These are phyloP conservation scores for Pogonocherus hispidulus DNA, from an alignment of 2,888 invertebrate species.

Conservation along the genomic window DNA sequence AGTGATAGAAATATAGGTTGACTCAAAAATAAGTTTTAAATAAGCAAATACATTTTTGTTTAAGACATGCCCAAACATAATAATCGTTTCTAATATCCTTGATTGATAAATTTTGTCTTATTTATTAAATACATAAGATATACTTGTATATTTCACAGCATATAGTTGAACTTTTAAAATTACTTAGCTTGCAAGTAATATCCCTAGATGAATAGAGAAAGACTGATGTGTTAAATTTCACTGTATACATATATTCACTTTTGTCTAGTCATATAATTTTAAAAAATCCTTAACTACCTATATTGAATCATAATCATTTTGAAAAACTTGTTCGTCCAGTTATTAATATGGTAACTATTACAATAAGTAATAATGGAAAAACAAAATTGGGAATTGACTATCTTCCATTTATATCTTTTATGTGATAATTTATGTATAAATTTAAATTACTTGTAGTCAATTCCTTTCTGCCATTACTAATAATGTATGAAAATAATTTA, in stretches of 20 bases:
- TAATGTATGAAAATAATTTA: conserved; percentile 22
- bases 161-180: conserved; percentile 14
- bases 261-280: conserved; percentile 27
- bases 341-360: conserved; percentile 2
- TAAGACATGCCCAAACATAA: too few relatives aligned
- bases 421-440: conserved; percentile 25
- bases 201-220: conserved; percentile 23
- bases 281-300: background rate
- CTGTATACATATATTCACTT: conserved; percentile 8
- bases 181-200: conserved; percentile 1
- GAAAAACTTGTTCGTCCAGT: conserved; percentile 24
- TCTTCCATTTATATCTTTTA: conserved; percentile 27
- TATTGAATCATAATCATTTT: background rate
- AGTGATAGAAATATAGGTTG: too few relatives aligned
- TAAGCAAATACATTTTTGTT: too few relatives aligned
- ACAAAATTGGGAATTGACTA: conserved; percentile 29
- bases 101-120: too few relatives aligned
- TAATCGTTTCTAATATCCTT: too few relatives aligned
- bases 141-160: background rate
- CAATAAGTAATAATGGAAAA: conserved; percentile 16
- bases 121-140: background rate
- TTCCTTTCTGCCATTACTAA: conserved; percentile 26
- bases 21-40: too few relatives aligned
- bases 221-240: conserved; percentile 27
- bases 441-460: conserved; percentile 18